Conservation (phyloP, 2,888 invertebrate species). For the Pollenia griseotomentosa region DNA sequence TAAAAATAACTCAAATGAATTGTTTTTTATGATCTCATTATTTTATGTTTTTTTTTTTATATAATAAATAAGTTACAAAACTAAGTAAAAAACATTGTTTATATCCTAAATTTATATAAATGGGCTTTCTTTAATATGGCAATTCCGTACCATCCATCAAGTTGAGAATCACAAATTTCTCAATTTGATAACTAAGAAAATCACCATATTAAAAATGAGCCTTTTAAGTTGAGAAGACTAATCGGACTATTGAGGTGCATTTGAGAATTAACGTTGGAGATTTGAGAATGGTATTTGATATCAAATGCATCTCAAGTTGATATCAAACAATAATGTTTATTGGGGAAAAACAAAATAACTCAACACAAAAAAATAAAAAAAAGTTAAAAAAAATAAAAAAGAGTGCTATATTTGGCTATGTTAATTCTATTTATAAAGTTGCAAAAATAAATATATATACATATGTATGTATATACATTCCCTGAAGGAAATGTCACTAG, state of each 20-base stretch:
- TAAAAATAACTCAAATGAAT: too few relatives aligned
- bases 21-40: neutral
- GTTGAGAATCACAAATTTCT: conserved; percentile 25
- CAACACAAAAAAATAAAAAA: too few relatives aligned
- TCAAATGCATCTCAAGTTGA: neutral
- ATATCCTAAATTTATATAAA: conserved; percentile 3
- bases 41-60: neutral
- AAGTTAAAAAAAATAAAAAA: too few relatives aligned
- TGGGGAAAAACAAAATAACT: too few relatives aligned
- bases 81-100: conserved; percentile 30
- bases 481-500: too few relatives aligned
- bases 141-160: neutral
- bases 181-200: conserved; percentile 37
- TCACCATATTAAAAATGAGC: conserved; percentile 31
- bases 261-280: conserved; percentile 15
- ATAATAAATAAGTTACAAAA: conserved; percentile 27
- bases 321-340: too few relatives aligned
- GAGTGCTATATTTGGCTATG: too few relatives aligned
- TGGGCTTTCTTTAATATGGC: too few relatives aligned
- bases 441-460: too few relatives aligned
- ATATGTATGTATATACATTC: too few relatives aligned
- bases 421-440: too few relatives aligned
- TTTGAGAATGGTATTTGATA: too few relatives aligned
- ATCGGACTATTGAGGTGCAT: conserved; percentile 22
- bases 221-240: conserved; percentile 30